phyloP scores from a whole-genome alignment of 2,888 invertebrate species.

The Drosophila longiperda region DNA sequence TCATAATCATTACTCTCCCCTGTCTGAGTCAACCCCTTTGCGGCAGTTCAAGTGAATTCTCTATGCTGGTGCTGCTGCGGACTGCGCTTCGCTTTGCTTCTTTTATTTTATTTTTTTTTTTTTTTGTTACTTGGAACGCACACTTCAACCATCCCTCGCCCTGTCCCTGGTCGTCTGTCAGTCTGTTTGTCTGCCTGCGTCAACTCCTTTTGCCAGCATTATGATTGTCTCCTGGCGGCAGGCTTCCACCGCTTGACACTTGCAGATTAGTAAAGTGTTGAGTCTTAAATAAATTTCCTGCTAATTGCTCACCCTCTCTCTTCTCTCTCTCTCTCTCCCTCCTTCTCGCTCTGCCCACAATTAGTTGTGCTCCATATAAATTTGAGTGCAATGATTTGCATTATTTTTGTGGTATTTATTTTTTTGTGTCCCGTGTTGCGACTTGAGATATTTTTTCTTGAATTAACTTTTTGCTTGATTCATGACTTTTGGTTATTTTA shows the following conservation, averaged over 20 bases:
- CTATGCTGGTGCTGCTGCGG: slow-evolving; percentile 56
- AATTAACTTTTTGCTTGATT: slow-evolving; percentile 83
- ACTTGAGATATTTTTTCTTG: slow-evolving; percentile 53
- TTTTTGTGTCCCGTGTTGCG: slow-evolving; percentile 43
- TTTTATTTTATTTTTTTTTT: slow-evolving; percentile 12
- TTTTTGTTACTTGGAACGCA: slow-evolving; percentile 65
- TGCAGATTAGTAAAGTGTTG: slow-evolving; percentile 83
- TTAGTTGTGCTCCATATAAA: slow-evolving; percentile 74
- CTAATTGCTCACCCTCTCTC: slow-evolving; percentile 68
- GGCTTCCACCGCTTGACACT: slow-evolving; percentile 79
- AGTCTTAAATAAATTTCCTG: slow-evolving; percentile 76
- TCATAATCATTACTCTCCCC: slow-evolving; percentile 3
- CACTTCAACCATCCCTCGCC: slow-evolving; percentile 70
- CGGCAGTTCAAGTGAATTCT: slow-evolving; percentile 66
- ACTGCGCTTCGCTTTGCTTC: slow-evolving; percentile 1
- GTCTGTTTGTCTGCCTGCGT: slow-evolving; percentile 54
- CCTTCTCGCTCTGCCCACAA: slow-evolving; percentile 47
- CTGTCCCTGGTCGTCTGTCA: slow-evolving; percentile 16
- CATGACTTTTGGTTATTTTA: slow-evolving; percentile 79
- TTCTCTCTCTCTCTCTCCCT: not conserved
- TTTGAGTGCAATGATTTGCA: slow-evolving; percentile 70
- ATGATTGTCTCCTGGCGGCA: slow-evolving; percentile 43
- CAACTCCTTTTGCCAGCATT: slow-evolving; percentile 68
- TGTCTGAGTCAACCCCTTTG: slow-evolving; percentile 69
- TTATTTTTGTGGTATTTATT: slow-evolving; percentile 42